Evolutionary conservation across 2,797 vertebrate genomes (phyloP).

Genomic region (Gymnodraco acuticeps): DNA sequence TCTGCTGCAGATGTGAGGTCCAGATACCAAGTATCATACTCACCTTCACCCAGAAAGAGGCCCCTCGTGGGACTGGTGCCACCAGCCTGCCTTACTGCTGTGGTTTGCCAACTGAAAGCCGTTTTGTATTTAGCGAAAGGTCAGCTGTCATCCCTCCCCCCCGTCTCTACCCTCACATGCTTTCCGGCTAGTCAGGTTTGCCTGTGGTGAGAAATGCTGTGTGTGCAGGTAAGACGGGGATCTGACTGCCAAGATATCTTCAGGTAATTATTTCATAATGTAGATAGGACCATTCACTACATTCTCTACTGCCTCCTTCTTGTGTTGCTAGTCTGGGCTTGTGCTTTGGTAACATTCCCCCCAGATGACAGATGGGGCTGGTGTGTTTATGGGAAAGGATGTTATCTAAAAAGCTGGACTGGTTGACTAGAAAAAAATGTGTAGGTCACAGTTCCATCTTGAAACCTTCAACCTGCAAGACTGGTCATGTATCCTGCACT

Average conservation of each 20-base stretch:
- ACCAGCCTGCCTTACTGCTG: slow-evolving; percentile 47
- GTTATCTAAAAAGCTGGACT: slow-evolving; percentile 11
- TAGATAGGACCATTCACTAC: slow-evolving; percentile 14
- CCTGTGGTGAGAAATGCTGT: slow-evolving; percentile 27
- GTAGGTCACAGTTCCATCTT: slow-evolving; percentile 4
- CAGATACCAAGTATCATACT: slow-evolving; percentile 52
- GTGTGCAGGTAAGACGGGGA: slow-evolving; percentile 24
- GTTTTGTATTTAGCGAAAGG: slow-evolving; percentile 74
- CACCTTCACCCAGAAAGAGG: slow-evolving; percentile 62
- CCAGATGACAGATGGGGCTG: slow-evolving; percentile 24
- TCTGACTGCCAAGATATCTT: slow-evolving; percentile 20
- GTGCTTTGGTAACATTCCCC: slow-evolving; percentile 32
- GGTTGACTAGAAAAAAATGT: slow-evolving; percentile 9
- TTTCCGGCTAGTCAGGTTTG: slow-evolving; percentile 56
- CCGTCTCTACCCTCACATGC: slow-evolving; percentile 44
- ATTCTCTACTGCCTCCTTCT: not conserved
- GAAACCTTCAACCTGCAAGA: not conserved
- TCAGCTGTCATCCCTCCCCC: slow-evolving; percentile 69
- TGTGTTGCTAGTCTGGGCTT: slow-evolving; percentile 40
- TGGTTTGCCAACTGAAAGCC: slow-evolving; percentile 66
- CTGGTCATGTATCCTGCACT: not conserved
- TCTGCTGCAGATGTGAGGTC: slow-evolving; percentile 49
- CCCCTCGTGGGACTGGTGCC: slow-evolving; percentile 42
- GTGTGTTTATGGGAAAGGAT: slow-evolving; percentile 15
- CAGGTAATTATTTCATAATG: slow-evolving; percentile 38